phyloP scores from a whole-genome alignment of 2,113 vertebrate genomes.

The Salvator merianae region DNA sequence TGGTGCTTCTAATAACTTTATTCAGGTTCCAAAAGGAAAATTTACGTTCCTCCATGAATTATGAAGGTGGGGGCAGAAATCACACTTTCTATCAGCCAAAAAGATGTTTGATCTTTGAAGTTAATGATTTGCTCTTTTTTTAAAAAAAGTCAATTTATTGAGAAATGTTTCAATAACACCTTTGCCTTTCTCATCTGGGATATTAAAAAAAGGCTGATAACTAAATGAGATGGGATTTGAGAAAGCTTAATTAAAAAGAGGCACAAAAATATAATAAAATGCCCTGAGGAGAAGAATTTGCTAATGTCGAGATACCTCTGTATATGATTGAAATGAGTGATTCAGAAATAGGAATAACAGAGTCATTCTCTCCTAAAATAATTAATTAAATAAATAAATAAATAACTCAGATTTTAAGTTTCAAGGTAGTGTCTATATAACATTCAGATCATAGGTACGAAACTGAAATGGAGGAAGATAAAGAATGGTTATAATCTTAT shows the following conservation, averaged over 20 bases:
- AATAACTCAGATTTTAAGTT: neutral
- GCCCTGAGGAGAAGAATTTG: neutral
- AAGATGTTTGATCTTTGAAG: slow-evolving; percentile 48
- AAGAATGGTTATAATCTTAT: neutral
- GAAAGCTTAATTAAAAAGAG: neutral
- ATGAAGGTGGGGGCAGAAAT: slow-evolving; percentile 28
- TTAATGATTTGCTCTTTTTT: slow-evolving; percentile 5
- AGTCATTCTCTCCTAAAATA: neutral
- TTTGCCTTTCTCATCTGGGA: neutral
- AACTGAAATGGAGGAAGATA: neutral
- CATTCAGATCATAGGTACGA: neutral
- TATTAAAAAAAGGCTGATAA: slow-evolving; percentile 3
- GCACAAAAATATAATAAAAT: neutral
- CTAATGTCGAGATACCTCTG: neutral
- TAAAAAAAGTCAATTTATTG: neutral
- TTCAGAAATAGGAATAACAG: slow-evolving; percentile 9
- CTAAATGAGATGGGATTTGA: neutral
- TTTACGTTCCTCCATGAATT: slow-evolving; percentile 45
- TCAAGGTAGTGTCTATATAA: neutral
- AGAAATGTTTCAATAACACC: slow-evolving; percentile 21
- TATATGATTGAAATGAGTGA: slow-evolving; percentile 4
- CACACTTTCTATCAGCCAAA: slow-evolving; percentile 52
- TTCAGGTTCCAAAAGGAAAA: slow-evolving; percentile 80
- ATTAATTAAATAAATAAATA: too few species aligned
- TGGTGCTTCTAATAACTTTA: slow-evolving; percentile 75